These are phyloP conservation scores for Drosophila varians DNA, from an alignment of 1,140 invertebrate genomes.

Conservation along the genomic window DNA sequence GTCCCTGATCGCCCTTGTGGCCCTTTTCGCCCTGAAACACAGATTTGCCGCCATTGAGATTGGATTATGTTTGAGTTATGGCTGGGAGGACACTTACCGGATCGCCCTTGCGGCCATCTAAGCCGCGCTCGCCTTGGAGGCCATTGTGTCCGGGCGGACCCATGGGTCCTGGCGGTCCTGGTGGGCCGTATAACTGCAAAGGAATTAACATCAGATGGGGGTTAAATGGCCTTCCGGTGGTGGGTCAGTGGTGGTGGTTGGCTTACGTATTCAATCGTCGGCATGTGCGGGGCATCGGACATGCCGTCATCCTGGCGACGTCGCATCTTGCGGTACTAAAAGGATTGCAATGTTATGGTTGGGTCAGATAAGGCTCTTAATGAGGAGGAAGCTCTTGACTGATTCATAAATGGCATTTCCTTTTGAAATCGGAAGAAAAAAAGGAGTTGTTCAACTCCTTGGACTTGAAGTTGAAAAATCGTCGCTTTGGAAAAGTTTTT, in stretches of 20 bases:
- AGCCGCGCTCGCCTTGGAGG: constrained; percentile 88
- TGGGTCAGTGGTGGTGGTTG: neutral
- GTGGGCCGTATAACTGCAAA: constrained; percentile 75
- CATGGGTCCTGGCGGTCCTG: constrained; percentile 84
- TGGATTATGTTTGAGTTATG: constrained; percentile 11
- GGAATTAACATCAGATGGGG: neutral
- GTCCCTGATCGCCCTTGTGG: constrained; percentile 94
- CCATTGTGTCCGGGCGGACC: constrained; percentile 94
- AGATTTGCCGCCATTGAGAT: neutral
- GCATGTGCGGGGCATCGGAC: constrained; percentile 82
- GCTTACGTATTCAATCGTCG: constrained; percentile 83
- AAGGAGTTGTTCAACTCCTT: too few species aligned
- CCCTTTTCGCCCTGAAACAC: constrained; percentile 92
- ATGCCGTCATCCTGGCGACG: constrained; percentile 89
- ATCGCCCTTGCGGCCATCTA: constrained; percentile 94
- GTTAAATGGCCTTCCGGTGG: neutral
- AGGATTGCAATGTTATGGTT: constrained; percentile 49
- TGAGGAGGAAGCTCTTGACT: neutral
- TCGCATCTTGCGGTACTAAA: constrained; percentile 96
- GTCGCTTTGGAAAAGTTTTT: too few species aligned
- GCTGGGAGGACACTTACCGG: constrained; percentile 85
- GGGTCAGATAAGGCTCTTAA: neutral
- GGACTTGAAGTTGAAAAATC: too few species aligned
- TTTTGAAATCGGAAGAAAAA: too few species aligned
- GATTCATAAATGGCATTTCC: too few species aligned